Evolutionary conservation across 1,140 invertebrate species (phyloP).

Genomic region (Dryas iulia): DNA sequence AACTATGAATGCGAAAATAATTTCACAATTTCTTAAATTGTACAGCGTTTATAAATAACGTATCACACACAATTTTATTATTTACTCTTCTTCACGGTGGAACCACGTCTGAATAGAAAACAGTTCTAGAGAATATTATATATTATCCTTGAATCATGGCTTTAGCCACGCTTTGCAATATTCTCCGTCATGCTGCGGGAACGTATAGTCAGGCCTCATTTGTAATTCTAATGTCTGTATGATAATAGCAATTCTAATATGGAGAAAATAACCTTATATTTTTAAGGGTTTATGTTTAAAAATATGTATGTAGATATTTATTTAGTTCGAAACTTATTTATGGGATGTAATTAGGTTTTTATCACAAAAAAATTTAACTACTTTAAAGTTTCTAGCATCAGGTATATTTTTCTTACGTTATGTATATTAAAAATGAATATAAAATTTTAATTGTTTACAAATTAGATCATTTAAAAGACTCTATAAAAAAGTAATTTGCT

Average conservation of each 20-base stretch:
- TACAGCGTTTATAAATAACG: conserved; percentile 18
- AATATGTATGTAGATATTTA: no score
- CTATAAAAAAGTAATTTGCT: neutral
- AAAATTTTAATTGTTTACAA: no score
- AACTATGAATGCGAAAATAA: conserved; percentile 32
- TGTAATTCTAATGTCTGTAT: conserved; percentile 58
- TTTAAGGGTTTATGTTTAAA: neutral
- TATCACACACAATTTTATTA: conserved; percentile 43
- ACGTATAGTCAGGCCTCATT: conserved; percentile 52
- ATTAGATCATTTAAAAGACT: no score
- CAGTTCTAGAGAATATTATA: conserved; percentile 51
- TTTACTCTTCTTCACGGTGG: conserved; percentile 33
- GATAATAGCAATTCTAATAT: conserved; percentile 36
- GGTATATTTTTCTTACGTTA: no score
- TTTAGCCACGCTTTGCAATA: conserved; percentile 57
- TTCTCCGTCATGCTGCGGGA: conserved; percentile 45
- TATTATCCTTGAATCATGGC: conserved; percentile 63
- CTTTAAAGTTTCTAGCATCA: no score
- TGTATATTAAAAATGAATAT: no score
- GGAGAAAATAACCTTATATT: conserved; percentile 26
- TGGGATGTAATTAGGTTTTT: no score
- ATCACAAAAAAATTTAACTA: no score
- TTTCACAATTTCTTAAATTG: conserved; percentile 20
- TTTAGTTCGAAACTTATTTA: no score
- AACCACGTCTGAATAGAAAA: conserved; percentile 37